These are phyloP conservation scores for Thalassaphorura encarpata DNA, from an alignment of 1,140 invertebrate species.

Conservation along the genomic window DNA sequence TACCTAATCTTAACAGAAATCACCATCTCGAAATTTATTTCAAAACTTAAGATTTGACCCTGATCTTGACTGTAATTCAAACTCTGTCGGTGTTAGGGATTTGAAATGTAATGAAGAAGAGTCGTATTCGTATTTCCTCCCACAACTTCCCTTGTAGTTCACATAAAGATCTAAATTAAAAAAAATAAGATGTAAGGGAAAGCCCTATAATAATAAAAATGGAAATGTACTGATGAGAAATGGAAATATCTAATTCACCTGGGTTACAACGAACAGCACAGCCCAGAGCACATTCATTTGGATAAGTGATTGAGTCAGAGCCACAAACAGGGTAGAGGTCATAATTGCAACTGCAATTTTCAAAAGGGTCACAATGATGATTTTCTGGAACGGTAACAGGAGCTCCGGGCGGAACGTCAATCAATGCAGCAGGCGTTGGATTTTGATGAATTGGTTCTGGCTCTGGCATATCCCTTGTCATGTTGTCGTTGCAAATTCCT, in stretches of 20 bases:
- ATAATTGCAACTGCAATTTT: slow-evolving; percentile 56
- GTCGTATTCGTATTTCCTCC: too few species aligned
- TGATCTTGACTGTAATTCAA: too few species aligned
- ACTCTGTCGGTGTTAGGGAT: too few species aligned
- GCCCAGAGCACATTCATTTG: slow-evolving; percentile 80
- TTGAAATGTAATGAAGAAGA: too few species aligned
- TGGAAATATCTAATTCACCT: not conserved
- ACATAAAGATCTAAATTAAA: too few species aligned
- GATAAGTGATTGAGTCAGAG: slow-evolving; percentile 75
- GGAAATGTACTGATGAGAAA: not conserved
- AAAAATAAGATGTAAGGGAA: too few species aligned
- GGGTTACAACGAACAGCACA: not conserved
- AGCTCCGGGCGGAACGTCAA: not conserved
- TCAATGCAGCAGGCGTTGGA: not conserved
- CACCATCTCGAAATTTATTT: too few species aligned
- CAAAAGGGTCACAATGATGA: not conserved
- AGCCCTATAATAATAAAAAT: not conserved
- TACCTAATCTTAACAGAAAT: too few species aligned
- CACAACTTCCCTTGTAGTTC: too few species aligned
- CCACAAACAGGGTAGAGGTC: slow-evolving; percentile 82
- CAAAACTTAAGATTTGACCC: too few species aligned
- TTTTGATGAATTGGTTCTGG: not conserved
- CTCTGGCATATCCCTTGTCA: not conserved
- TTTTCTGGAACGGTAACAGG: not conserved
- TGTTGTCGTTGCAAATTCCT: not conserved